Evolutionary conservation across 37 sponge, comb jelly and placozoan genomes (phyloP), one percentile per base, ranked within the genome.

Genomic region (Eunapius fragilis): DNA sequence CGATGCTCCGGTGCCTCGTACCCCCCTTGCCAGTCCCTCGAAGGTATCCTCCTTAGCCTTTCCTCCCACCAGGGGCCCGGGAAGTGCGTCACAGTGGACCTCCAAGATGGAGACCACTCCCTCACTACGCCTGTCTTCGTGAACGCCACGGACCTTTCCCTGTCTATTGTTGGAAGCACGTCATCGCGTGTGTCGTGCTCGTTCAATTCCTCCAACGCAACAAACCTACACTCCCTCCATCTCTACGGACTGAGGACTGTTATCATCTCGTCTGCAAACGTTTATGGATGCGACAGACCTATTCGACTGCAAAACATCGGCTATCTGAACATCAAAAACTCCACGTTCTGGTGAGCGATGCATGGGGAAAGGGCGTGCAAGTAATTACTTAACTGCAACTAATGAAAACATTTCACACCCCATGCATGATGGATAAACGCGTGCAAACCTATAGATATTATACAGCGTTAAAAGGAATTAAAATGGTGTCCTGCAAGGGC

Each of bases 231-330:
- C 14, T 72, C 73, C 73, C 12, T 72, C 31, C 73, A 32, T 32
- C 28, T 72, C 31, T 32, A 72, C 12, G 31, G 31, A 10, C 28
- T 72, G 73, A 32, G 22, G 5, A 32, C 31, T 32, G 31, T 72
- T 72, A 12, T 32, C 28, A 32, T 72, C 31, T 30, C 28, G 31
- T 30, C 28, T 72, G 31, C 25, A 32, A 72, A 12, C 22, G 73
- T 25, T 25, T 72, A 72, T 72, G 73, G 73, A 30, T 72, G 73
- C 31, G 31, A 30, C 28, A 72, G 73, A 72, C 73, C 73, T 32
- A 22, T 72, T 72, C 28, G 73, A 30, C 28, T 72, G 28, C 31
- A 72, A 32, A 72, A 72, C 31, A 22, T 72, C 22, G 31, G 31
- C 12, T 32, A 72, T 31, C 31, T 72, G 31, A 12, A 12, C 31